A percentile compares a stretch with the other conserved stretches of the same genome.
Conservation (phyloP, 2,888 invertebrate genomes). For the Arctia plantaginis region DNA sequence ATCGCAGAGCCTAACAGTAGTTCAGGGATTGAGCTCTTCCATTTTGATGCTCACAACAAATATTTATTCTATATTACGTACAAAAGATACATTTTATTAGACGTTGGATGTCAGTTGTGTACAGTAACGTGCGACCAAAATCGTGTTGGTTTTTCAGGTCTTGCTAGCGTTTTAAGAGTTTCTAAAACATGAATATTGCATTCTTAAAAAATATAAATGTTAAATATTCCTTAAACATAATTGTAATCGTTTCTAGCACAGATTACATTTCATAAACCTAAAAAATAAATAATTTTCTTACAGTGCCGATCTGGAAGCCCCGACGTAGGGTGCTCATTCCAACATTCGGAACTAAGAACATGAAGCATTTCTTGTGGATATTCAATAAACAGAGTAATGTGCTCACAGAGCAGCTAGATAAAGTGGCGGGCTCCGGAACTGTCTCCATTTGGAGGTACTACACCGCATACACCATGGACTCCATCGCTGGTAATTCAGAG, state of each 20-base stretch:
- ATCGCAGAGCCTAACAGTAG: no score
- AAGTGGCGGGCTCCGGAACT: conserved; percentile 24
- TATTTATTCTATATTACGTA: no score
- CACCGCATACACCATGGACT: conserved; percentile 52
- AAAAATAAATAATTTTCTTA: neutral
- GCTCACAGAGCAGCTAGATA: conserved; percentile 35
- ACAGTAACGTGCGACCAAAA: no score
- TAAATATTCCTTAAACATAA: neutral
- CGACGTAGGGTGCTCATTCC: conserved; percentile 62
- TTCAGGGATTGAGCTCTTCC: no score
- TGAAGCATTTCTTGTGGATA: conserved; percentile 54
- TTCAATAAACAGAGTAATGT: conserved; percentile 52
- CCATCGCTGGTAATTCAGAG: conserved; percentile 42
- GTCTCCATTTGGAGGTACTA: conserved; percentile 41
- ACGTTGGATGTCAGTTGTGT: no score
- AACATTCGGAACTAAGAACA: conserved; percentile 55
- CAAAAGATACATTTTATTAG: no score
- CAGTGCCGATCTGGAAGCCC: conserved; percentile 63
- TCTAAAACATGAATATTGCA: no score
- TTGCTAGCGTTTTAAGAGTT: no score
- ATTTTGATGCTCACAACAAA: no score
- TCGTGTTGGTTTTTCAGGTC: no score
- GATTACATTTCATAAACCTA: neutral
- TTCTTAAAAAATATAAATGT: no score
- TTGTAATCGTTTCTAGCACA: neutral